phyloP scores from a whole-genome alignment of 2,888 invertebrate genomes.

The Temnothorax unifasciatus region DNA sequence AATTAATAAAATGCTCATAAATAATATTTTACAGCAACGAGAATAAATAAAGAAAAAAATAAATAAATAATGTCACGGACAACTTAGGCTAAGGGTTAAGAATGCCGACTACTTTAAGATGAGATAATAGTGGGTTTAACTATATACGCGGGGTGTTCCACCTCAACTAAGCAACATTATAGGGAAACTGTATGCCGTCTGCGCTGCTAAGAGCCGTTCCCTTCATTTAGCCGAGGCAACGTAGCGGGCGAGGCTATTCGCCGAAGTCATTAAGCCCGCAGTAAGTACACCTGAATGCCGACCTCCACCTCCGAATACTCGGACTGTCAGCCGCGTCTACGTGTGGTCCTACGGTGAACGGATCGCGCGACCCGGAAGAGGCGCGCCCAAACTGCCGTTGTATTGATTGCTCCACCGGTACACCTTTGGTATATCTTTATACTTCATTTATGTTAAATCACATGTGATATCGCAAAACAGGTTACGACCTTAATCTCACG shows the following conservation, averaged over 20 bases:
- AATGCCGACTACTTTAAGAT: not conserved
- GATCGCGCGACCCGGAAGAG: constrained; percentile 50
- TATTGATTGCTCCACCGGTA: constrained; percentile 40
- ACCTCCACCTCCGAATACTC: constrained; percentile 60
- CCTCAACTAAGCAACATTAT: constrained; percentile 6
- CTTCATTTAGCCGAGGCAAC: constrained; percentile 53
- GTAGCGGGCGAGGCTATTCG: constrained; percentile 71
- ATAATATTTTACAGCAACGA: not conserved
- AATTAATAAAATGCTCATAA: not conserved
- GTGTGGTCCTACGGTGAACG: constrained; percentile 42
- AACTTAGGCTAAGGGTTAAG: not conserved
- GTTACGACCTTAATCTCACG: constrained; percentile 32
- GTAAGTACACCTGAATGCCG: constrained; percentile 64
- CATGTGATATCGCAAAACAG: constrained; percentile 3
- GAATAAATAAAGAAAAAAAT: not conserved
- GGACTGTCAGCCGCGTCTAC: constrained; percentile 47
- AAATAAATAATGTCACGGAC: not conserved
- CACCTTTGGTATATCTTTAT: not conserved
- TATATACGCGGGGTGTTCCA: not conserved
- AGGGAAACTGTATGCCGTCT: constrained; percentile 50
- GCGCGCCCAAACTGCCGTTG: constrained; percentile 44
- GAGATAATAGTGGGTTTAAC: constrained; percentile 12
- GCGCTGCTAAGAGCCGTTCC: constrained; percentile 58
- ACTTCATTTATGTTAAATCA: not conserved
- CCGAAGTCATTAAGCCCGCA: constrained; percentile 74